Base-by-base conservation (phyloP, 2,797 vertebrate genomes). In the Clarias laeviceps region DNA sequence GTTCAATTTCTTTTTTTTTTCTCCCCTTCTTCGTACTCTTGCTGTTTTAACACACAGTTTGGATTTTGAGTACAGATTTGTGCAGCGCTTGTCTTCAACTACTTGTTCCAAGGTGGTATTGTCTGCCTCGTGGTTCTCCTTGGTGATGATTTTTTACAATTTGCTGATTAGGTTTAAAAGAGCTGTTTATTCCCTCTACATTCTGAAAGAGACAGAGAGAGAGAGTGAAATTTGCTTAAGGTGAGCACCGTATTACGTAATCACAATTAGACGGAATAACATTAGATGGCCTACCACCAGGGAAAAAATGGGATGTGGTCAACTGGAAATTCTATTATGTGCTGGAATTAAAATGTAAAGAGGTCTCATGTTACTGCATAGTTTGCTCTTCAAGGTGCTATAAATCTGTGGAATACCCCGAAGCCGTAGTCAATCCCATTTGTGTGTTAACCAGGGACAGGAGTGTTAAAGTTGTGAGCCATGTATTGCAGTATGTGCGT, bases 321-420 rank as follows among this genome's bases (percentile, higher is more conserved):
- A 90, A 89, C 86, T 91, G 88, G 90, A 91, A 90, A 90, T 91
- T 89, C 91, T 88, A 91, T 91, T 90, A 91, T 81, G 86, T 84
- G 73, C 89, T 84, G 88, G 90, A 91, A 90, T 88, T 89, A 89
- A 90, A 91, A 89, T 90, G 87, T 88, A 88, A 87, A 91, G 87
- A 88, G 80, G 72, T 80, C 68, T 56, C 62, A 34, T 73, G 81
- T 90, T 88, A 84, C 84, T 88, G 89, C 86, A 72, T 84, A 88
- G 86, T 92, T 90, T 84, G 89, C 87, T 79, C 65, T 87, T 85
- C 84, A 61, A 76, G 80, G 80, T 27, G 76, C 87, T 66, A 80
- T 91, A 91, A 90, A 92, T 90, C 89, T 90, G 69, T 45, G 65
- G 82, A 86, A 81, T 74, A 54, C 68, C 87, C 84, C 24, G 56